These are phyloP conservation scores for Hemitrygon akajei DNA, from an alignment of 2,797 vertebrate genomes.

Conservation along the genomic window DNA sequence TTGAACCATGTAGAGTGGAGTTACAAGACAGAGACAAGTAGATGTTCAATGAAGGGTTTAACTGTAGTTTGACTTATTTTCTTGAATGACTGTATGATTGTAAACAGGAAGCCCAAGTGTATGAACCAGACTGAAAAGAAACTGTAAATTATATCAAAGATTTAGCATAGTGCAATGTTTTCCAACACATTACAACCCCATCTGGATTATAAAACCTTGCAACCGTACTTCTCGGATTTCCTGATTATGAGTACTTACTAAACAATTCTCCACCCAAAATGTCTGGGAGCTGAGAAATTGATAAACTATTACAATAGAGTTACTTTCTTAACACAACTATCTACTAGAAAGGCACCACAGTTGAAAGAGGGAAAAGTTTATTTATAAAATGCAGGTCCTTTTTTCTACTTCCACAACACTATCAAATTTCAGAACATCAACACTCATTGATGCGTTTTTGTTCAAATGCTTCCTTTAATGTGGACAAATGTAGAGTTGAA, in stretches of 20 bases:
- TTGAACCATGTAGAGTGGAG: too few relatives aligned
- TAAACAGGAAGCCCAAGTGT: neutral
- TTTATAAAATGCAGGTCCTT: neutral
- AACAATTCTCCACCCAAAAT: neutral
- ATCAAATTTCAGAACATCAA: neutral
- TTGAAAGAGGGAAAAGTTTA: neutral
- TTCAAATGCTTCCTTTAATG: neutral
- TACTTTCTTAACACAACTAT: neutral
- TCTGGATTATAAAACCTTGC: neutral
- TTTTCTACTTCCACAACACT: neutral
- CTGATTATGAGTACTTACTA: neutral
- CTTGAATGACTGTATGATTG: neutral
- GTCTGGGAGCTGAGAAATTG: neutral
- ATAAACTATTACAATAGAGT: neutral
- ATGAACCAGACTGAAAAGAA: constrained; percentile 5
- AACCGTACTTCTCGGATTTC: neutral
- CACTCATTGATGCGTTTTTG: neutral
- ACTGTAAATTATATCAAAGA: neutral
- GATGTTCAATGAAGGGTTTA: neutral
- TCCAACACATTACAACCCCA: neutral
- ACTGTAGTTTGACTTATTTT: neutral
- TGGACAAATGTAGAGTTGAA: neutral
- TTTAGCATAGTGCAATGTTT: neutral
- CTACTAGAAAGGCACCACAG: neutral
- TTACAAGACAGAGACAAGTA: too few relatives aligned